A percentile compares a stretch with the other conserved stretches of the same genome.
Evolutionary conservation across 2,113 vertebrate genomes (phyloP).

Genomic region (Psittacara wagleri): DNA sequence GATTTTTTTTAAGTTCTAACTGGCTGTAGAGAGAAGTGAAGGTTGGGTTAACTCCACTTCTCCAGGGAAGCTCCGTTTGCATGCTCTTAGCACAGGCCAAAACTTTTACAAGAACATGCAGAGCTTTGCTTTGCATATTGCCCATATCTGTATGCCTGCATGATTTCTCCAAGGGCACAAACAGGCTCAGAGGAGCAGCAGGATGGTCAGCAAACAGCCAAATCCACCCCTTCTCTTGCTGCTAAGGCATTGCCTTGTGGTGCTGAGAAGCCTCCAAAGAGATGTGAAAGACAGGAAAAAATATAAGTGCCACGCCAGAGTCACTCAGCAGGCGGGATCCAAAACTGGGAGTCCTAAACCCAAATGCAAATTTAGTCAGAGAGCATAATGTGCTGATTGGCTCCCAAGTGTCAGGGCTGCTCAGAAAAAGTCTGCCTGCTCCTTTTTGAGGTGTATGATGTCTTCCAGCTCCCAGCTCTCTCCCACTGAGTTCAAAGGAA

Average conservation of each 20-base stretch:
- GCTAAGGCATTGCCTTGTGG: not conserved
- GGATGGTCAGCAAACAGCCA: not conserved
- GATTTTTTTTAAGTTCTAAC: not conserved
- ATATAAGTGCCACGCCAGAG: fast-evolving
- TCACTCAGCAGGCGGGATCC: not conserved
- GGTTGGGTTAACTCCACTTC: not conserved
- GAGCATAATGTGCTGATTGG: not conserved
- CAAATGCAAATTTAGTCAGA: not conserved
- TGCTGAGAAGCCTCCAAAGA: not conserved
- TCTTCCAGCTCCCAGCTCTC: not conserved
- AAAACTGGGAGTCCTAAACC: not conserved
- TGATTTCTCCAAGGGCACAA: not conserved
- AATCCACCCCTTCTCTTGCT: not conserved
- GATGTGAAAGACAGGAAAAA: not conserved
- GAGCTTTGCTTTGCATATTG: not conserved
- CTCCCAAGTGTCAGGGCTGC: not conserved
- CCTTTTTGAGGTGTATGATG: not conserved
- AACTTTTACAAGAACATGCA: not conserved
- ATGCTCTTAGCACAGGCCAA: not conserved
- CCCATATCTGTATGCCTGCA: not conserved
- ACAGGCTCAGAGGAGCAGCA: not conserved
- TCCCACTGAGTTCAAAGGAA: not conserved
- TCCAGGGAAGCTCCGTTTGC: not conserved
- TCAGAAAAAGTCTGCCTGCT: not conserved
- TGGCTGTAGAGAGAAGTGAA: not conserved